Evolutionary conservation across 2,888 invertebrate species (phyloP).

Genomic region (Seira sanloemensis): DNA sequence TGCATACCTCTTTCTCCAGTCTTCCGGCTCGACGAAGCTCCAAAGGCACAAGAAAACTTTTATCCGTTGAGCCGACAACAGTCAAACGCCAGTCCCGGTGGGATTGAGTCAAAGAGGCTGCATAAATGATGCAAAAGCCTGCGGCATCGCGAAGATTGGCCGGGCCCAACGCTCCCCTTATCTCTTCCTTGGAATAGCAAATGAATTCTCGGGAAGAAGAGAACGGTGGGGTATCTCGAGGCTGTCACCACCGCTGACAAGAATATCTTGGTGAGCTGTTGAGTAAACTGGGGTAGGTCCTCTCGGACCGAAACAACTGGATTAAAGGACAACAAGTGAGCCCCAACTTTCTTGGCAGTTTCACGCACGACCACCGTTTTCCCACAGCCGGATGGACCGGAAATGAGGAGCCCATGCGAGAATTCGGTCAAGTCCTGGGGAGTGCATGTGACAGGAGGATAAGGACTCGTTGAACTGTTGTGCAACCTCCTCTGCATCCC

Average conservation of each 20-base stretch:
- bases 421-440: slow-evolving; percentile 60
- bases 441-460: slow-evolving; percentile 23
- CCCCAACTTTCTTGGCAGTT: slow-evolving; percentile 77
- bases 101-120: slow-evolving; percentile 77
- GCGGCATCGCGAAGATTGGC: slow-evolving; percentile 26
- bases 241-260: slow-evolving; percentile 76
- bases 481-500: slow-evolving; percentile 28
- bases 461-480: slow-evolving; percentile 11
- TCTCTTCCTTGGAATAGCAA: slow-evolving; percentile 47
- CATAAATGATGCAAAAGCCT: slow-evolving; percentile 77
- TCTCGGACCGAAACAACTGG: slow-evolving; percentile 71
- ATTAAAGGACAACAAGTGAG: slow-evolving; percentile 76
- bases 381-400: slow-evolving; percentile 80
- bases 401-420: slow-evolving; percentile 75
- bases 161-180: slow-evolving; percentile 2
- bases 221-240: slow-evolving; percentile 75
- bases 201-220: slow-evolving; percentile 74
- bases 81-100: slow-evolving; percentile 75
- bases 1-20: slow-evolving; percentile 80
- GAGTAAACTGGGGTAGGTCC: slow-evolving; percentile 76
- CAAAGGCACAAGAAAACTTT: slow-evolving; percentile 77
- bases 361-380: slow-evolving; percentile 79
- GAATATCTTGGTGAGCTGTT: slow-evolving; percentile 76
- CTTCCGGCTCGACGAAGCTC: slow-evolving; percentile 78
- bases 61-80: slow-evolving; percentile 79